A percentile compares a stretch with the other conserved stretches of the same genome.
These are phyloP conservation scores for Crypturellus tataupa DNA, from an alignment of 2,797 vertebrate species.

Conservation along the genomic window DNA sequence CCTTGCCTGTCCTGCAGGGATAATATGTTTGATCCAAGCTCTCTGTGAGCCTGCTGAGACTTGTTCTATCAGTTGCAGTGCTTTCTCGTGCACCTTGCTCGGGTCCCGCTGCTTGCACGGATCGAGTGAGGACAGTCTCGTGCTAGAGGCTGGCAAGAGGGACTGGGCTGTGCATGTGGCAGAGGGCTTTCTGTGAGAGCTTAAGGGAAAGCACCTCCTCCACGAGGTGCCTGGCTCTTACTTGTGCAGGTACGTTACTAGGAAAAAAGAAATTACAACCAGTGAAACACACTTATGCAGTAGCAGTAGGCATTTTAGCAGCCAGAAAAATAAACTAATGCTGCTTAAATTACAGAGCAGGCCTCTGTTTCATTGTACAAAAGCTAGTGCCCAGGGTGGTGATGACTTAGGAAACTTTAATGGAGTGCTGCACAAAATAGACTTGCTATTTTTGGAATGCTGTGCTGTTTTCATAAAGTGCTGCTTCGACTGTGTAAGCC, in stretches of 20 bases:
- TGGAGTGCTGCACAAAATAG: slow-evolving; percentile 52
- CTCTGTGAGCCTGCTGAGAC: background rate
- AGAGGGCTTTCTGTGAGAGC: background rate
- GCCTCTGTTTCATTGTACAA: background rate
- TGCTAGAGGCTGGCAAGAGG: background rate
- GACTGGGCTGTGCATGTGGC: fast-evolving
- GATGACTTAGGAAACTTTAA: slow-evolving; percentile 9
- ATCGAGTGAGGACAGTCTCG: background rate
- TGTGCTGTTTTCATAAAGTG: slow-evolving; percentile 41
- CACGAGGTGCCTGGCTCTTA: background rate
- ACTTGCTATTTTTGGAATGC: slow-evolving; percentile 61
- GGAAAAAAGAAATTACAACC: background rate
- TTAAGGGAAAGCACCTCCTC: background rate
- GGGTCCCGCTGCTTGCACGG: background rate
- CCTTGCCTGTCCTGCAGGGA: background rate
- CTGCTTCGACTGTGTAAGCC: slow-evolving; percentile 40
- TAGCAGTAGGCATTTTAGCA: background rate
- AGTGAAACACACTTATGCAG: background rate
- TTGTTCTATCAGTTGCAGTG: background rate
- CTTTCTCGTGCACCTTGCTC: background rate
- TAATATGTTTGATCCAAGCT: background rate
- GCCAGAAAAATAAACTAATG: background rate
- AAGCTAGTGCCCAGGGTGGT: background rate
- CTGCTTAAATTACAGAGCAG: background rate
- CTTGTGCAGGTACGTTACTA: background rate